Percentiles rank a stretch among this genome's conserved stretches.
phyloP scores from a whole-genome alignment of 2,113 vertebrate genomes.

The Aix galericulata region DNA sequence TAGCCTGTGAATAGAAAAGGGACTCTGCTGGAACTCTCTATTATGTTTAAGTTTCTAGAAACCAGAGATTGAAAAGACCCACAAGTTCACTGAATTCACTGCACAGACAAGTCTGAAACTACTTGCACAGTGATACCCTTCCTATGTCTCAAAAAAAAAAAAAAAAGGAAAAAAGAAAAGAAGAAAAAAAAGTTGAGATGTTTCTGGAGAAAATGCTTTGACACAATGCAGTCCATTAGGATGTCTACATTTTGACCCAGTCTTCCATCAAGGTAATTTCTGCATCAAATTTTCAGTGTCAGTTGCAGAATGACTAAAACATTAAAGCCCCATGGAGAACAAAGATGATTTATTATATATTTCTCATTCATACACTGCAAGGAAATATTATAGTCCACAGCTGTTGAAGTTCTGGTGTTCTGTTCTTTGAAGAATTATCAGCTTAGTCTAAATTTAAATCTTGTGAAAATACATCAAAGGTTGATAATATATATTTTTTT shows the following conservation, averaged over 20 bases:
- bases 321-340: conserved; percentile 29
- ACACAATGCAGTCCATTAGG: conserved; percentile 35
- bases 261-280: conserved; percentile 60
- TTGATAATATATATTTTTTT: neutral
- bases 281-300: conserved; percentile 53
- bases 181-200: conserved; percentile 33
- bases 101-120: conserved; percentile 26
- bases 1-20: conserved; percentile 51
- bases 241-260: conserved; percentile 54
- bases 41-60: conserved; percentile 61
- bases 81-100: conserved; percentile 36
- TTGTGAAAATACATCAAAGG: neutral
- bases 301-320: conserved; percentile 59
- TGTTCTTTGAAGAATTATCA: conserved; percentile 1
- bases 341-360: conserved; percentile 42
- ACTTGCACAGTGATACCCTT: neutral
- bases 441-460: neutral
- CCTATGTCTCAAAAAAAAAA: conserved; percentile 8
- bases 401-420: conserved; percentile 6
- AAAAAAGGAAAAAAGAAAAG: neutral
- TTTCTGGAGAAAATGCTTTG: conserved; percentile 61
- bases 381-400: neutral
- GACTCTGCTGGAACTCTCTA: conserved; percentile 48
- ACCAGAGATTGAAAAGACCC: conserved; percentile 42
- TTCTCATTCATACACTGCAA: conserved; percentile 38